phyloP scores from a whole-genome alignment of 2,113 vertebrate genomes.

The Cichladusa arquata region DNA sequence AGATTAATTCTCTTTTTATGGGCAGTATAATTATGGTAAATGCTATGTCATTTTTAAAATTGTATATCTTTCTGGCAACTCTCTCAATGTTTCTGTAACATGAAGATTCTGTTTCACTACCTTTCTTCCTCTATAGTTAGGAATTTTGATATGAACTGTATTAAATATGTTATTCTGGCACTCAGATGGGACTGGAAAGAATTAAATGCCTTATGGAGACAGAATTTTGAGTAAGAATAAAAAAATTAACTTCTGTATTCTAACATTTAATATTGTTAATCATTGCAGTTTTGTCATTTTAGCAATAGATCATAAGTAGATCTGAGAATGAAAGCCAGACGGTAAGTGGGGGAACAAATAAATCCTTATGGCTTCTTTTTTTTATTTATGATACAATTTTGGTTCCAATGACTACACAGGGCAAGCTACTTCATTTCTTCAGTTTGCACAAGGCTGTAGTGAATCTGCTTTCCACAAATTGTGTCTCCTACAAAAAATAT shows the following conservation, averaged over 20 bases:
- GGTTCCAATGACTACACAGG: neutral
- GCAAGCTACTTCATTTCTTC: neutral
- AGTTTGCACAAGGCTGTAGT: neutral
- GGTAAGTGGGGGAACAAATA: neutral
- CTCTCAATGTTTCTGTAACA: neutral
- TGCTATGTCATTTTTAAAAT: neutral
- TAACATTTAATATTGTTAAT: neutral
- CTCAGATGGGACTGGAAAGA: neutral
- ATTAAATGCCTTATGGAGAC: neutral
- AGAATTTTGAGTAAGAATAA: neutral
- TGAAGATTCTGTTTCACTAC: neutral
- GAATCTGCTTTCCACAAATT: neutral
- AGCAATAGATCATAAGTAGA: neutral
- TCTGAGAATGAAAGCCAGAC: neutral
- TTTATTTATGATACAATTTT: neutral
- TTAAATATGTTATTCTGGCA: neutral
- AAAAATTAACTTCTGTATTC: neutral
- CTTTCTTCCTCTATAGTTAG: neutral
- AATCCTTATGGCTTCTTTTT: neutral
- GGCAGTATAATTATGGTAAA: neutral
- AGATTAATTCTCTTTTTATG: neutral
- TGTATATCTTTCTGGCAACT: neutral
- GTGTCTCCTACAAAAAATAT: neutral
- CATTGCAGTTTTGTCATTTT: neutral
- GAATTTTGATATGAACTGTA: neutral